Percentiles rank a stretch among this genome's conserved stretches.
phyloP scores from a whole-genome alignment of 1,140 invertebrate genomes.

The Cydia pomonella region DNA sequence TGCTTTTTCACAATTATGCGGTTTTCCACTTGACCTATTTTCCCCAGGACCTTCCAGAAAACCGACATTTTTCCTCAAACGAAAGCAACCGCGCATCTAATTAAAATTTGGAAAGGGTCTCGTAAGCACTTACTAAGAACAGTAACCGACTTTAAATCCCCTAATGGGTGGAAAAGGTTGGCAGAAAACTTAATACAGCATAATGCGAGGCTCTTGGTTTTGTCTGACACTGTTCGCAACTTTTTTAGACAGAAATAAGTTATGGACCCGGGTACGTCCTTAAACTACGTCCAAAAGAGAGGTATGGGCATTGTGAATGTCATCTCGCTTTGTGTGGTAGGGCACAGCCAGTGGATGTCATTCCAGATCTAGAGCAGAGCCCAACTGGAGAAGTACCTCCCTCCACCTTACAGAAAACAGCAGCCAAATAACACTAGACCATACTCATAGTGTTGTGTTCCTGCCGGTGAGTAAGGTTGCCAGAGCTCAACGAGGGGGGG shows the following conservation, averaged over 20 bases:
- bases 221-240: not conserved
- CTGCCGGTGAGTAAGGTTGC: no score
- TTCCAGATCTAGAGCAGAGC: no score
- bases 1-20: not conserved
- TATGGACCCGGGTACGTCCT: no score
- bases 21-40: constrained; percentile 1
- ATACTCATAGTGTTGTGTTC: no score
- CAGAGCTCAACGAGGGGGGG: no score
- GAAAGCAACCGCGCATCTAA: not conserved
- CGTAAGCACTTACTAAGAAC: constrained; percentile 12
- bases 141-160: not conserved
- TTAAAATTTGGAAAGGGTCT: constrained; percentile 10
- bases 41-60: not conserved
- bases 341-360: no score
- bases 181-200: not conserved
- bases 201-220: not conserved
- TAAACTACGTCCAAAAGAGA: no score
- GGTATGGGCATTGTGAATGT: no score
- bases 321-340: no score
- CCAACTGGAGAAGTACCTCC: no score
- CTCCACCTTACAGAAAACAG: no score
- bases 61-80: constrained; percentile 1
- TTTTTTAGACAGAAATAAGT: not conserved
- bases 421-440: no score
- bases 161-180: not conserved